Conservation (phyloP, 2,113 vertebrate genomes). For the Syrmaticus mikado region DNA sequence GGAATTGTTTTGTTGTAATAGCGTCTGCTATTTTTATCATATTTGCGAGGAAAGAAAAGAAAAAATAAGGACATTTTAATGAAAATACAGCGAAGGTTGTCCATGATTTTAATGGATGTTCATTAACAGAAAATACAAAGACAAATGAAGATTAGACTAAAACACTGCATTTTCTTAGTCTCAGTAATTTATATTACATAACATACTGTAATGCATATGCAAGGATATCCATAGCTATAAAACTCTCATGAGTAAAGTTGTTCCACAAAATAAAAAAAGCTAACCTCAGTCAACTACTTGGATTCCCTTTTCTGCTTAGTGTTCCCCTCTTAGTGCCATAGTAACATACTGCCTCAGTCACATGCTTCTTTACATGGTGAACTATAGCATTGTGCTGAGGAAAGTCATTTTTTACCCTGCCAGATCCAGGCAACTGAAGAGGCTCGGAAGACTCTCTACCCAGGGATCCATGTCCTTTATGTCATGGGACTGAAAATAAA, state of each 20-base stretch:
- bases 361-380: background rate
- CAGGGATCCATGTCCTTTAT: background rate
- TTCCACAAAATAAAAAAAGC: background rate
- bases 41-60: background rate
- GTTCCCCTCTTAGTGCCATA: background rate
- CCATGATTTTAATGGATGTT: background rate
- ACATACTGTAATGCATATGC: background rate
- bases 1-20: background rate
- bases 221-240: background rate
- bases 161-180: background rate
- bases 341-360: background rate
- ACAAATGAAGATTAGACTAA: background rate
- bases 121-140: background rate
- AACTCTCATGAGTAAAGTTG: background rate
- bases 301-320: background rate
- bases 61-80: background rate
- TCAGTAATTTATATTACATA: background rate
- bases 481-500: background rate
- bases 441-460: background rate
- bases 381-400: background rate
- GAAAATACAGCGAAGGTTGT: background rate
- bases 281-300: background rate
- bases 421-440: background rate
- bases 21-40: background rate
- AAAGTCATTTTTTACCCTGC: background rate